Conservation (phyloP, 2,797 vertebrate species). For the Podargus strigoides region DNA sequence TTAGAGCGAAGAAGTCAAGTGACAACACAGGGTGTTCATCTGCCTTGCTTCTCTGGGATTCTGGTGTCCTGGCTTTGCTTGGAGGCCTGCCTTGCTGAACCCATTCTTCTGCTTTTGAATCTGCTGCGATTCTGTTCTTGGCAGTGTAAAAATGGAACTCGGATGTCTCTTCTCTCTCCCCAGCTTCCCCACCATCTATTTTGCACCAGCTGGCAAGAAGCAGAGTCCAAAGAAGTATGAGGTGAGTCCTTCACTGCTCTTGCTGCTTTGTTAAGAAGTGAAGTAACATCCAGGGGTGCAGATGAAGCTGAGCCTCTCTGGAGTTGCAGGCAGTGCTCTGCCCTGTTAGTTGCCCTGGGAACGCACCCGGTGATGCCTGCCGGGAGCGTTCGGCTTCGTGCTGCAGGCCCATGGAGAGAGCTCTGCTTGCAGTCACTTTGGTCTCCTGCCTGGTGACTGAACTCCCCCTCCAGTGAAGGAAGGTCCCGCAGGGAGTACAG, state of each 20-base stretch:
- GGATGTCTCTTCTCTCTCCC: not conserved
- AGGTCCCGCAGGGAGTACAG: accelerated
- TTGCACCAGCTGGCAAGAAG: conserved; percentile 90
- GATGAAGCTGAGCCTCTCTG: not conserved
- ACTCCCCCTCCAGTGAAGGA: not conserved
- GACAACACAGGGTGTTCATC: not conserved
- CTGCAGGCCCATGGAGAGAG: not conserved
- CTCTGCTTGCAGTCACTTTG: not conserved
- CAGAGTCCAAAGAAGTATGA: conserved; percentile 96
- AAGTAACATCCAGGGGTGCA: not conserved
- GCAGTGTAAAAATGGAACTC: not conserved
- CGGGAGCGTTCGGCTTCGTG: accelerated
- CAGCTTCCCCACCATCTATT: conserved; percentile 97
- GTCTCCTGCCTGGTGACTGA: not conserved
- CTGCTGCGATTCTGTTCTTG: not conserved
- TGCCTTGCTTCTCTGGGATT: not conserved
- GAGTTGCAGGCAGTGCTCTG: not conserved
- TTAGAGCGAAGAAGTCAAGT: not conserved
- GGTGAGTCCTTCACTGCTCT: conserved; percentile 81
- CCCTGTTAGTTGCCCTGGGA: not conserved
- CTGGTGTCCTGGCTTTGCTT: not conserved
- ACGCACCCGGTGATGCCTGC: not conserved
- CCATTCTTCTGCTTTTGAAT: not conserved
- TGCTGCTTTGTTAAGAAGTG: not conserved
- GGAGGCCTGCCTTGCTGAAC: not conserved